Percentiles rank a stretch among this genome's conserved stretches.
Evolutionary conservation across 2,797 vertebrate species (phyloP).

Genomic region (Lemur catta): DNA sequence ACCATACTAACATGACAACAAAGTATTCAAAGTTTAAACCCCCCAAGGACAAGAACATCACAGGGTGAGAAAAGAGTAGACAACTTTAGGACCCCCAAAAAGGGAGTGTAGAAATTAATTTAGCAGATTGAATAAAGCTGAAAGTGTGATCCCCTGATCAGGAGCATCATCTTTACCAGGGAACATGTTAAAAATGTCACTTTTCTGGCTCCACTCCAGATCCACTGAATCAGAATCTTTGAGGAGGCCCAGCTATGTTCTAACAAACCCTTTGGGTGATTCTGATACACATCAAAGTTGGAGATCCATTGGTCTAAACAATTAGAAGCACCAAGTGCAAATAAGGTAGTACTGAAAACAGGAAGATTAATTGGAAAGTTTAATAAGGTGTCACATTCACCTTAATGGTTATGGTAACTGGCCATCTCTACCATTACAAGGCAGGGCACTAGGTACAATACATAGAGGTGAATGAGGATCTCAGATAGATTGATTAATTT

Average conservation of each 20-base stretch:
- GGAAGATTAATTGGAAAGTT: neutral
- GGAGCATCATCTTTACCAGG: neutral
- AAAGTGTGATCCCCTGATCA: too few species aligned
- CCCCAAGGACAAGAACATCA: neutral
- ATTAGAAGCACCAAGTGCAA: neutral
- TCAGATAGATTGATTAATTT: too few species aligned
- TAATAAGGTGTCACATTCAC: neutral
- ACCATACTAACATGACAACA: too few species aligned
- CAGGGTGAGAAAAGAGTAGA: neutral
- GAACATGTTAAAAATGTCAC: neutral
- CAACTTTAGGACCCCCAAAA: neutral
- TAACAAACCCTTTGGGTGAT: neutral
- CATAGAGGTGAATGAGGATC: too few species aligned
- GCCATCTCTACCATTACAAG: neutral
- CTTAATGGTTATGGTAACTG: neutral
- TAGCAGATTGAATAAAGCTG: neutral
- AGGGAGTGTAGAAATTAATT: neutral
- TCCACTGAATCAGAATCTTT: neutral
- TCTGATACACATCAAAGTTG: neutral
- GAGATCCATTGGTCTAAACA: neutral
- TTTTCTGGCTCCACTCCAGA: neutral
- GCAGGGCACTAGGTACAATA: neutral
- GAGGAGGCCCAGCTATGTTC: neutral
- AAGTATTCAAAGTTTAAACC: neutral
- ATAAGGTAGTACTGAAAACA: neutral